phyloP scores from a whole-genome alignment of 2,797 vertebrate species.

The Rhynchotus rufescens region DNA sequence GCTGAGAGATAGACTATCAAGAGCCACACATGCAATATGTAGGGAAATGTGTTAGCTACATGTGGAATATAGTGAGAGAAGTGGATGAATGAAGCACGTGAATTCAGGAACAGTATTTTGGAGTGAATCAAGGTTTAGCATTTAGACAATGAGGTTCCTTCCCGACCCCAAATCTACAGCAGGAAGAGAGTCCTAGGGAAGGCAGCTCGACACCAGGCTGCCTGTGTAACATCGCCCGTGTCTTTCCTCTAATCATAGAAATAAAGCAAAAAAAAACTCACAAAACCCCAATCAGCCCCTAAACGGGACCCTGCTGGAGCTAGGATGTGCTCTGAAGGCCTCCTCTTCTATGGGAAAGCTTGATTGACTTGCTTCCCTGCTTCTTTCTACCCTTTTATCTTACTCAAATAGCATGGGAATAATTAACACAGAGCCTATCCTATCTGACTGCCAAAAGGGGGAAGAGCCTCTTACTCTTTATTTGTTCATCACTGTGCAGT shows the following conservation, averaged over 20 bases:
- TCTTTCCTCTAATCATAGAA: background rate
- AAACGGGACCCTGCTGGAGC: background rate
- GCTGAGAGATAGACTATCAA: background rate
- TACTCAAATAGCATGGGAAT: background rate
- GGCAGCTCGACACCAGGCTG: background rate
- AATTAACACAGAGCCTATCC: background rate
- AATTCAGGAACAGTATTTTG: background rate
- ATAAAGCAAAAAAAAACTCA: background rate
- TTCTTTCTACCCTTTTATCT: background rate
- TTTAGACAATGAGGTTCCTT: background rate
- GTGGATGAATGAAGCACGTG: background rate
- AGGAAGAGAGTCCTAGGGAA: background rate
- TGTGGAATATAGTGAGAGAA: background rate
- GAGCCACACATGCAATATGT: background rate
- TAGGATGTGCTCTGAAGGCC: background rate
- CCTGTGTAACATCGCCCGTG: background rate
- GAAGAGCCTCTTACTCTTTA: background rate
- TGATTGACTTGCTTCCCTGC: background rate
- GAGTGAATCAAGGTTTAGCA: background rate
- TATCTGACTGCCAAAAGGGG: background rate
- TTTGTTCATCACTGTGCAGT: background rate
- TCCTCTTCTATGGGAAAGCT: background rate
- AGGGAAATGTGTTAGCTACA: background rate
- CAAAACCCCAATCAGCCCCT: background rate
- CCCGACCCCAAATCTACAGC: background rate